Evolutionary conservation across 2,113 vertebrate species (phyloP), one percentile per base, ranked within the genome.

Genomic region (Eurystomus gularis): DNA sequence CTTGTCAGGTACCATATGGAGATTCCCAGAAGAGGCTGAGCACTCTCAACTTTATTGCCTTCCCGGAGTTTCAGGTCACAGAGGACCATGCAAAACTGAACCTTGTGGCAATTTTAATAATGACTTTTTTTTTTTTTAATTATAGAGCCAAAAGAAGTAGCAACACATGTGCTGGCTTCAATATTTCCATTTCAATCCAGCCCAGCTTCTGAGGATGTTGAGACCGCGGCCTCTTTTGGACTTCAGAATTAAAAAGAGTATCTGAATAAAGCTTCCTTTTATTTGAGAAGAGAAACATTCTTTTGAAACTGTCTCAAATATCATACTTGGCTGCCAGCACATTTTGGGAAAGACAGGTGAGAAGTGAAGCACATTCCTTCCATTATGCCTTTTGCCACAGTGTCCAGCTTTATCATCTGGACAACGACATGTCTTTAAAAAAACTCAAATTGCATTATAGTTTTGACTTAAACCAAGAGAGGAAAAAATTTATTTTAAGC

Each of bases 321-420:
- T 94, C 97, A 73, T 91, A 76, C 29, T 80, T 94, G 95, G 78
- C 96, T 97, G 87, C 93, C 94, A 96, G 89, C 35, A 85, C 71
- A 29, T 94, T 96, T 97, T 86, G 65, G 77, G 90, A 94, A 95
- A 95, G 94, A 97, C 97, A 97, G 96, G 96, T 97, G 97, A 97
- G 94, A 97, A 97, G 60, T 82, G 65, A 95, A 95, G 86, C 64
- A 94, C 94, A 95, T 95, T 97, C 96, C 82, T 96, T 96, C 94
- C 93, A 80, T 96, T 88, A 84, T 79, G 91, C 58, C 49, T 96
- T 86, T 94, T 94, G 81, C 82, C 51, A 57, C 80, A 90, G 70
- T 4, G 21, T 79, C 75, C 85, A 76, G 77, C 72, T 96, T 96
- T 86, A 96, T 86, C 60, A 84, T 93, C 73, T 70, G 46, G 33